phyloP scores from a whole-genome alignment of 1,140 invertebrate genomes.

The Bombus cullumanus region DNA sequence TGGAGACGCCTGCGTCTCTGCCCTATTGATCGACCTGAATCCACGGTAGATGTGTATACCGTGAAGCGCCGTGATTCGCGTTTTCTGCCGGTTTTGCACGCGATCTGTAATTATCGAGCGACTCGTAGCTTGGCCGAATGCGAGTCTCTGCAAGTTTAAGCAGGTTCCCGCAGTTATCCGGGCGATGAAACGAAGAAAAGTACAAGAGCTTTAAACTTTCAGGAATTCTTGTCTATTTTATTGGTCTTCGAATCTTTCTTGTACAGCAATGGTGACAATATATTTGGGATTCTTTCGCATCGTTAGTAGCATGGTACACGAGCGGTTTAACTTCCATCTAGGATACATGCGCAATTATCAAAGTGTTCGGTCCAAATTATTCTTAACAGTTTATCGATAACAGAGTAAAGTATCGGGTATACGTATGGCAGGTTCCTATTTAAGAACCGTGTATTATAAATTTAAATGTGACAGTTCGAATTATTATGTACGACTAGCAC shows the following conservation, averaged over 20 bases:
- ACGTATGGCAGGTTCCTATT: slow-evolving; percentile 34
- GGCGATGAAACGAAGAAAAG: background rate
- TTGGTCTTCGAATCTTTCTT: slow-evolving; percentile 33
- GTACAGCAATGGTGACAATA: slow-evolving; percentile 48
- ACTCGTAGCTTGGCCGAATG: background rate
- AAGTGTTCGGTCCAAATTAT: background rate
- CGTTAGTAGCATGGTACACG: too few species aligned
- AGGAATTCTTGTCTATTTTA: slow-evolving; percentile 25
- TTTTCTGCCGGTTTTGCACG: slow-evolving; percentile 40
- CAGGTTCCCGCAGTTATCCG: background rate
- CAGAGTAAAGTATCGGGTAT: background rate
- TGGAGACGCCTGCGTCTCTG: background rate
- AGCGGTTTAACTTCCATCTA: background rate
- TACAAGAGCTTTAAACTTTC: background rate
- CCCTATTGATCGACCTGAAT: slow-evolving; percentile 41
- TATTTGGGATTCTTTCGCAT: background rate
- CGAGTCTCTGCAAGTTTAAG: background rate
- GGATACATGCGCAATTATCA: background rate
- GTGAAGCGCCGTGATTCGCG: slow-evolving; percentile 5
- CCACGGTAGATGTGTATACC: background rate
- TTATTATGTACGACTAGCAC: background rate
- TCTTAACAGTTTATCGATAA: background rate
- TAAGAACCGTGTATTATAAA: background rate
- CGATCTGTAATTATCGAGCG: slow-evolving; percentile 51
- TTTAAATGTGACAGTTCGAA: background rate